Evolutionary conservation across 2,797 vertebrate genomes (phyloP).

Genomic region (Austrolebias charrua): DNA sequence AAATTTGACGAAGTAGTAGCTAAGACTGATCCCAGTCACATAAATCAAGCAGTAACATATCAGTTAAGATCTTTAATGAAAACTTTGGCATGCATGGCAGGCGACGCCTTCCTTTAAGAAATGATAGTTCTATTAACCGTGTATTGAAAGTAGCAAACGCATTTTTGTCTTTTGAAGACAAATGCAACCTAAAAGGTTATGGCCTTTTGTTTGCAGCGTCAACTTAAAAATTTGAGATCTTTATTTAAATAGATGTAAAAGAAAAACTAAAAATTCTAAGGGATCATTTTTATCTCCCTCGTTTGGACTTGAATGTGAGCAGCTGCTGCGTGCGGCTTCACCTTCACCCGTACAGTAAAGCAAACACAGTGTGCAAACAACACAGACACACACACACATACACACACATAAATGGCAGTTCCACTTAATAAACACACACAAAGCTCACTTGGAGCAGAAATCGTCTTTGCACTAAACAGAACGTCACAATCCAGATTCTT

Average conservation of each 20-base stretch:
- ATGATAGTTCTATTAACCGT: too few species aligned
- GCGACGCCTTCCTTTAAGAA: too few species aligned
- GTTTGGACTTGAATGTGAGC: constrained; percentile 2
- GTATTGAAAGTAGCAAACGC: too few species aligned
- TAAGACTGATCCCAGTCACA: too few species aligned
- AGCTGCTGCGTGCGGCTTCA: constrained; percentile 53
- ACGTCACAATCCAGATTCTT: constrained; percentile 64
- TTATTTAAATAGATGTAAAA: not conserved
- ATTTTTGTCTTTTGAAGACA: too few species aligned
- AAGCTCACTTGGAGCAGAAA: constrained; percentile 54
- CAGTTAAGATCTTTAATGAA: too few species aligned
- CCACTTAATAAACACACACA: constrained; percentile 57
- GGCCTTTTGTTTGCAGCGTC: too few species aligned
- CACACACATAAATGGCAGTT: constrained; percentile 43
- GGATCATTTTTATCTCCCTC: not conserved
- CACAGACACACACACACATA: constrained; percentile 41
- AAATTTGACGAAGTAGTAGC: too few species aligned
- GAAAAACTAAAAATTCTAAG: not conserved
- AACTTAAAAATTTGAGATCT: too few species aligned
- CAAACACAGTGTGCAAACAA: constrained; percentile 35
- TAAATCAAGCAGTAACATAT: too few species aligned
- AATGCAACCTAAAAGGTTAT: too few species aligned
- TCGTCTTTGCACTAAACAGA: constrained; percentile 61
- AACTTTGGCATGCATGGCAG: too few species aligned
- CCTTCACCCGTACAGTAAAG: constrained; percentile 25